These are phyloP conservation scores for Sycophaga agraensis DNA, from an alignment of 1,140 invertebrate genomes.

Conservation along the genomic window DNA sequence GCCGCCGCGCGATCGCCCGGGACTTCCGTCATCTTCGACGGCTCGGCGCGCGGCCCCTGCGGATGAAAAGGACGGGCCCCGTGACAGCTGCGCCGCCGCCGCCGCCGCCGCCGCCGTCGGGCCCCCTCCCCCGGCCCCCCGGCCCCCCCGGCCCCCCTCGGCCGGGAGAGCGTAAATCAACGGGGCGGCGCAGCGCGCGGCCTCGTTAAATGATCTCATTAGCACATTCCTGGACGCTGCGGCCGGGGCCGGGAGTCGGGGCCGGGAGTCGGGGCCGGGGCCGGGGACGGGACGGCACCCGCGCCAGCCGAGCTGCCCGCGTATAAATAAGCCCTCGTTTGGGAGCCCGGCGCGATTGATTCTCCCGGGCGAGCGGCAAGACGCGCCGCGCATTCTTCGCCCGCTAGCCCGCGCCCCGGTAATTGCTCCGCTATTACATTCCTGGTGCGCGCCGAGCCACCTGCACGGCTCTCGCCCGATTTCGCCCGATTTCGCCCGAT, in stretches of 20 bases:
- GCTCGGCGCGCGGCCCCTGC: background rate
- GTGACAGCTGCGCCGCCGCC: too few species aligned
- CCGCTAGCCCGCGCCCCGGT: conserved; percentile 21
- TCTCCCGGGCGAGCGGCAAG: background rate
- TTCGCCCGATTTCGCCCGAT: too few species aligned
- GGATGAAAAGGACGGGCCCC: background rate
- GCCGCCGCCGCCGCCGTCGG: too few species aligned
- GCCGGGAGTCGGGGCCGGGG: too few species aligned
- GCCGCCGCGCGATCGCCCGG: too few species aligned
- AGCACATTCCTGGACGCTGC: conserved; percentile 53
- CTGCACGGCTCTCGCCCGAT: too few species aligned
- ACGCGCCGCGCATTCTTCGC: background rate
- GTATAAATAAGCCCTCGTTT: conserved; percentile 48
- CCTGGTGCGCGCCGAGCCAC: conserved; percentile 35
- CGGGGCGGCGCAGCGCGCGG: conserved; percentile 16
- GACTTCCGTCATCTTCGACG: conserved; percentile 11
- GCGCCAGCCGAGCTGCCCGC: too few species aligned
- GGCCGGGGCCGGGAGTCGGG: too few species aligned
- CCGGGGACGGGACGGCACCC: too few species aligned
- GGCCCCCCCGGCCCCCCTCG: too few species aligned
- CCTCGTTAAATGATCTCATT: conserved; percentile 56
- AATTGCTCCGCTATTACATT: conserved; percentile 54
- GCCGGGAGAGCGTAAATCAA: conserved; percentile 39
- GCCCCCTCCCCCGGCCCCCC: too few species aligned
- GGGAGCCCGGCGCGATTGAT: background rate